phyloP scores from a whole-genome alignment of 2,113 vertebrate species.

The Calyptomena viridis region DNA sequence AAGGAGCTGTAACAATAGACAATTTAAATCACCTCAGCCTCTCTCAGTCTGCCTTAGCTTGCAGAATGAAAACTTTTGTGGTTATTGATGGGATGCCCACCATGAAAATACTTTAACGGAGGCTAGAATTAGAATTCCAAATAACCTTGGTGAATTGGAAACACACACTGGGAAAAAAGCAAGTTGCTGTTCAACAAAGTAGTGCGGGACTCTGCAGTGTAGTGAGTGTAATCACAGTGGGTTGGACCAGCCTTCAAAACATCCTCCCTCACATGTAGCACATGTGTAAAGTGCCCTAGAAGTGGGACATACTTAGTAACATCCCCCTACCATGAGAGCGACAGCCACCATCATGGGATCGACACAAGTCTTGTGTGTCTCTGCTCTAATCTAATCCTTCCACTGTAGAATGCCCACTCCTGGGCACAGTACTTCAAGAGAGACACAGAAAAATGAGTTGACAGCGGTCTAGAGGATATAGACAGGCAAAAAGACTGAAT shows the following conservation, averaged over 20 bases:
- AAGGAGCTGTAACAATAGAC: not conserved
- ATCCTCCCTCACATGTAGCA: fast-evolving
- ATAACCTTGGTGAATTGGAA: not conserved
- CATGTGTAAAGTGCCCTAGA: fast-evolving
- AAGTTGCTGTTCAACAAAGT: not conserved
- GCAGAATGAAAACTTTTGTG: not conserved
- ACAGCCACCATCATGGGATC: not conserved
- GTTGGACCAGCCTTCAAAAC: not conserved
- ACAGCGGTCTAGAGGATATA: not conserved
- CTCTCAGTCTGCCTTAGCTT: not conserved
- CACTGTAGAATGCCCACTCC: not conserved
- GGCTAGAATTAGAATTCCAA: not conserved
- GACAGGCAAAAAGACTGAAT: not conserved
- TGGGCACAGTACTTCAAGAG: not conserved
- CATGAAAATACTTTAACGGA: not conserved
- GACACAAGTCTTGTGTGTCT: fast-evolving
- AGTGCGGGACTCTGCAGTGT: not conserved
- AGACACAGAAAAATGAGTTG: not conserved
- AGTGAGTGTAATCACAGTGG: fast-evolving
- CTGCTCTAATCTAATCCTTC: not conserved
- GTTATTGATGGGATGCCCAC: not conserved
- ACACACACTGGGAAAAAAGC: not conserved
- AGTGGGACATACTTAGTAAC: not conserved
- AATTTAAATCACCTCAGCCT: not conserved
- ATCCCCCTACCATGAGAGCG: not conserved